Evolutionary conservation across 2,113 vertebrate species (phyloP).

Genomic region (Crotalus tigris): DNA sequence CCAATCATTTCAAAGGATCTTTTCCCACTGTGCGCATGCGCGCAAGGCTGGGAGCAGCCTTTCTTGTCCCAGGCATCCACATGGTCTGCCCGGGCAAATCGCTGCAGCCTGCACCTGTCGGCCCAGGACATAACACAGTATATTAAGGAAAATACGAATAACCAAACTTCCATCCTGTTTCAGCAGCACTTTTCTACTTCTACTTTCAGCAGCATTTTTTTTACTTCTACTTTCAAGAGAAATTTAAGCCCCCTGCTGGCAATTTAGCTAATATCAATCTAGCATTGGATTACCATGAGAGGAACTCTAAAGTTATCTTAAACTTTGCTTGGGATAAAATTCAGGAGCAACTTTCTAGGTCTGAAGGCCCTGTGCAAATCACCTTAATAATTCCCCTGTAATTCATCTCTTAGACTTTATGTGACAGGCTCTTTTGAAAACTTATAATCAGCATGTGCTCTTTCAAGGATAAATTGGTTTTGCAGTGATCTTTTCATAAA

Average conservation of each 20-base stretch:
- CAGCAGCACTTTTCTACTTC: neutral
- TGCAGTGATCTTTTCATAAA: neutral
- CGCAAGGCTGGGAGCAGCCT: no score
- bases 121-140: no score
- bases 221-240: neutral
- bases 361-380: neutral
- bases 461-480: neutral
- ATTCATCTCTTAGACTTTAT: neutral
- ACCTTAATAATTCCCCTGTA: neutral
- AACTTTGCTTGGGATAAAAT: neutral
- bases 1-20: no score
- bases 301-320: neutral
- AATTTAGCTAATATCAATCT: neutral
- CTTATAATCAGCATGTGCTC: neutral
- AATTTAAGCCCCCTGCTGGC: neutral
- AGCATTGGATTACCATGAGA: neutral
- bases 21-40: no score
- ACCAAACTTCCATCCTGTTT: neutral
- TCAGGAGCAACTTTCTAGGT: neutral
- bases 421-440: neutral
- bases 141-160: neutral
- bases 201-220: neutral
- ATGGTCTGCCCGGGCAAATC: no score
- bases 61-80: no score
- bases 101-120: no score